Evolutionary conservation across 2,797 vertebrate species (phyloP), one percentile per base, ranked within the genome.

Genomic region (Sebastes taczanowskii): DNA sequence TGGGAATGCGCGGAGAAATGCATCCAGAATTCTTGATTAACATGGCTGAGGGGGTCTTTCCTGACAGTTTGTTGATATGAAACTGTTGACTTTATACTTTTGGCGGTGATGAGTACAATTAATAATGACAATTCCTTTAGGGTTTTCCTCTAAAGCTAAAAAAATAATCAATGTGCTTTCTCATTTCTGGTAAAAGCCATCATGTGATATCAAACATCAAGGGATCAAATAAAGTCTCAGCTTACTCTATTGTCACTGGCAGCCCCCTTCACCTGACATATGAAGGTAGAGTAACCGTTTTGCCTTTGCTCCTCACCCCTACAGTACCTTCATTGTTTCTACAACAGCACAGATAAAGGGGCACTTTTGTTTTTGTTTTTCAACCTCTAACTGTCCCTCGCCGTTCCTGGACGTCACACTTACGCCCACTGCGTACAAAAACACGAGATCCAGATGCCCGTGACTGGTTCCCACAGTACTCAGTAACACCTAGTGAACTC

Each of bases 301-400:
- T 77, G 10, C 1, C 20, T 49, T 46, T 73, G 25, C 32, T 46
- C n/a, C 11, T 55, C 6, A 55, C 23, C 38, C 8, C 35, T 6
- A 53, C 49, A 38, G 55, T 56, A 6, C 30, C 25, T 32, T 73
- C 71, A 61, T 16, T 86, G 77, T 91, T 86, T 85, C 65, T 70
- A 58, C 62, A 65, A 60, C 42, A 74, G 29, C 53, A 29, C 9
- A 70, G 75, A 82, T 73, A 76, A 46, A 32, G 64, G 62, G 71
- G 52, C 56, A n/a, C 55, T 59, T 56, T 55, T 82, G 78, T 82
- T 91, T 70, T 87, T 89, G 72, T 83, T 86, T 86, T 79, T 72
- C 7, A 7, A 86, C 77, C 73, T 81, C 75, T 42, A 61, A 71
- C 42, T 59, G 71, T 85, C 86, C 70, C 25, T 84, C 64, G 64